Evolutionary conservation across 2,797 vertebrate species (phyloP).

Genomic region (Hafferia zeledoni): DNA sequence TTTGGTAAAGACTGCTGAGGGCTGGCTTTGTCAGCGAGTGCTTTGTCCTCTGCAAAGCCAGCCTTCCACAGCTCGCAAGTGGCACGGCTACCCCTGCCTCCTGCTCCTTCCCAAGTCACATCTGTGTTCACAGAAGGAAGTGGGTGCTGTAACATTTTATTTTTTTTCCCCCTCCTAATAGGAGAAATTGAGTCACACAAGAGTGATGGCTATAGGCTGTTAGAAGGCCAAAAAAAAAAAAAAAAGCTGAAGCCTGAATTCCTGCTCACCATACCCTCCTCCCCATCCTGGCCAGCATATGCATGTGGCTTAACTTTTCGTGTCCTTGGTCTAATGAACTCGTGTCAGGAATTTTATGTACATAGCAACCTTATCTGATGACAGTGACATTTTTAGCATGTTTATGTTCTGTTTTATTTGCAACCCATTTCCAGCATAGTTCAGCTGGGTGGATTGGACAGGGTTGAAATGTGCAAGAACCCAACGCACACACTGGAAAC

Average conservation of each 20-base stretch:
- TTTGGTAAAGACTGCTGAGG: background rate
- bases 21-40: background rate
- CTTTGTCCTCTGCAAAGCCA: background rate
- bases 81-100: background rate
- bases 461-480: background rate
- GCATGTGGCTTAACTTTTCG: background rate
- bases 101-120: background rate
- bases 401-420: constrained; percentile 15
- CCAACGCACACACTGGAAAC: background rate
- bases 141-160: background rate
- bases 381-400: constrained; percentile 23
- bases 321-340: constrained; percentile 34
- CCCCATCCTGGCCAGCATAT: background rate
- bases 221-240: background rate
- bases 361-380: constrained; percentile 61
- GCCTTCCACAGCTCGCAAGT: background rate
- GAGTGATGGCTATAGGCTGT: background rate
- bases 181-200: background rate
- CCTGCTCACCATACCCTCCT: background rate
- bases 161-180: background rate
- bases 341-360: constrained; percentile 24
- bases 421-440: background rate
- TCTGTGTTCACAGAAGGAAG: background rate
- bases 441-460: background rate
- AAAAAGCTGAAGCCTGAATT: background rate